These are phyloP conservation scores for Tor tambroides DNA, from an alignment of 2,113 vertebrate genomes.

Conservation along the genomic window DNA sequence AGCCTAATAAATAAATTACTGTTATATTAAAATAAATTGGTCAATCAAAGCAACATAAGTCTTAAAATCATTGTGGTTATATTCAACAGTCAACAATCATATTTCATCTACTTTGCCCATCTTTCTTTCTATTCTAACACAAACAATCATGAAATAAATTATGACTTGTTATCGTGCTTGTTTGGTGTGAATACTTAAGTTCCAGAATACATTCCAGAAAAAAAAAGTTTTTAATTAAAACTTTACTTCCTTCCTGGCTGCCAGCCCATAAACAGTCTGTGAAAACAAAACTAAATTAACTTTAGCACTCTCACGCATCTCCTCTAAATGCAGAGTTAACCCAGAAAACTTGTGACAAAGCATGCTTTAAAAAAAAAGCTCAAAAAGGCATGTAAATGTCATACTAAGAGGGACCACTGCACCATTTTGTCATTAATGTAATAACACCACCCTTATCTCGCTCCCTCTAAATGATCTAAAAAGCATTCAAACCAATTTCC, in stretches of 20 bases:
- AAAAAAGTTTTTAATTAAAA: constrained; percentile 67
- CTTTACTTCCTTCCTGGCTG: constrained; percentile 66
- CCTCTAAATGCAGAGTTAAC: constrained; percentile 12
- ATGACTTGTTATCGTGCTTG: not conserved
- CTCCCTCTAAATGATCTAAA: not conserved
- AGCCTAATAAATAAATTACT: too few relatives aligned
- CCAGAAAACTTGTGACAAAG: not conserved
- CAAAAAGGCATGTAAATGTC: constrained; percentile 10
- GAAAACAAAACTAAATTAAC: constrained; percentile 64
- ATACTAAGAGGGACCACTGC: constrained; percentile 12
- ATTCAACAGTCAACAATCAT: not conserved
- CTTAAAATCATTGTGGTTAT: not conserved
- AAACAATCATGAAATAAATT: not conserved
- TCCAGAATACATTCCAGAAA: not conserved
- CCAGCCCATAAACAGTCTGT: constrained; percentile 57
- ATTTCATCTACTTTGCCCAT: not conserved
- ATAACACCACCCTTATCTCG: constrained; percentile 3
- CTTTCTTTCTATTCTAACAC: not conserved
- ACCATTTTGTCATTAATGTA: constrained; percentile 37
- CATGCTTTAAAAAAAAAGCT: not conserved
- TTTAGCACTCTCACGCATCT: not conserved
- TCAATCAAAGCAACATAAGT: not conserved
- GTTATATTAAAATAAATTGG: constrained; percentile 27
- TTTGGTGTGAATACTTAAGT: not conserved
- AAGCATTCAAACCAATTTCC: constrained; percentile 35